Evolutionary conservation across 2,888 invertebrate species (phyloP).

Genomic region (Gryllus longicercus): DNA sequence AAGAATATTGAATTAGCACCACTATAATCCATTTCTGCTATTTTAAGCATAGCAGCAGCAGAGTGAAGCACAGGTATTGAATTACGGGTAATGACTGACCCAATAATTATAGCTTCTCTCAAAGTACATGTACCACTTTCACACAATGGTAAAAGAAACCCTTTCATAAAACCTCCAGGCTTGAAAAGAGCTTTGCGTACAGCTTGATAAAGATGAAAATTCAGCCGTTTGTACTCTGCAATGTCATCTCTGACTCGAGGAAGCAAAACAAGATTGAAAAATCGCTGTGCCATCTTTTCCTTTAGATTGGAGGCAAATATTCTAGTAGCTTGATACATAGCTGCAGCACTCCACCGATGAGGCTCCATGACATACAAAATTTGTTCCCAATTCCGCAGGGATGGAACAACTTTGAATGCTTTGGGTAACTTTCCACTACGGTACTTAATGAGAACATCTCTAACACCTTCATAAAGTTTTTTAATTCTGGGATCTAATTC

Average conservation of each 20-base stretch:
- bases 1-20: constrained; percentile 95
- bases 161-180: constrained; percentile 98
- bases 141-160: constrained; percentile 60
- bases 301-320: constrained; percentile 97
- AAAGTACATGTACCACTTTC: constrained; percentile 89
- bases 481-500: constrained; percentile 73
- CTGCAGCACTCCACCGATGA: constrained; percentile 94
- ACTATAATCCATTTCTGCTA: constrained; percentile 96
- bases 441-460: constrained; percentile 80
- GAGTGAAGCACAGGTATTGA: constrained; percentile 94
- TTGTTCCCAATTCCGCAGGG: constrained; percentile 91
- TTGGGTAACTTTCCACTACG: constrained; percentile 96
- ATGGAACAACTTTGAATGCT: constrained; percentile 95
- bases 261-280: constrained; percentile 87
- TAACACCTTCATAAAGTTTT: constrained; percentile 86
- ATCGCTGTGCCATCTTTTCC: constrained; percentile 93
- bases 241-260: constrained; percentile 94
- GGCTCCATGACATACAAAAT: constrained; percentile 81
- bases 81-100: constrained; percentile 84
- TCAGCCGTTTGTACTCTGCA: constrained; percentile 88
- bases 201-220: constrained; percentile 95
- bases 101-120: constrained; percentile 91
- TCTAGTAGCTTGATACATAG: constrained; percentile 93
- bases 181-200: constrained; percentile 90
- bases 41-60: constrained; percentile 88